Conservation (phyloP, 2,797 vertebrate species). For the Notamacropus eugenii region DNA sequence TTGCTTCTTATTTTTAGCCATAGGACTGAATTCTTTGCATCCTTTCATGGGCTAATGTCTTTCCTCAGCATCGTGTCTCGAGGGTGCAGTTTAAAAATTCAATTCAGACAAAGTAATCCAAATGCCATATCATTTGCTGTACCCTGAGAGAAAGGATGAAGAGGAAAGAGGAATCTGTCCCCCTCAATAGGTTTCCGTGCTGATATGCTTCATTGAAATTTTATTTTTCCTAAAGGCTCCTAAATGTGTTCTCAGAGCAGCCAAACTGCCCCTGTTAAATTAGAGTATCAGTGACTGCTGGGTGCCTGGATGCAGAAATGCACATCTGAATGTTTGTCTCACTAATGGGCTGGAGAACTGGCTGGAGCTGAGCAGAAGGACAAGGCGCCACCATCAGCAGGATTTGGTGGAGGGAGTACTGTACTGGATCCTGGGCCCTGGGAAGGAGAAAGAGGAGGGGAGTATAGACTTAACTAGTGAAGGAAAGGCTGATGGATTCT, state of each 20-base stretch:
- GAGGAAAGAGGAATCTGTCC: neutral
- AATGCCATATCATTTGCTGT: accelerated
- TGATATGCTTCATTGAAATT: neutral
- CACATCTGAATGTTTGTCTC: slow-evolving; percentile 58
- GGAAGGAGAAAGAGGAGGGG: neutral
- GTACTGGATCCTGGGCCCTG: neutral
- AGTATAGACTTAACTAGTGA: neutral
- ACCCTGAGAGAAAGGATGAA: neutral
- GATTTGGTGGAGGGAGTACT: slow-evolving; percentile 3
- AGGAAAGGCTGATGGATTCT: neutral
- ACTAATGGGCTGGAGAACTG: slow-evolving; percentile 55
- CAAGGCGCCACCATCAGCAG: neutral
- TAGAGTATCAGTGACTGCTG: neutral
- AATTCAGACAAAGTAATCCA: slow-evolving; percentile 14
- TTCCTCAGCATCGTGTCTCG: neutral
- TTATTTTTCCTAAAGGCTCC: slow-evolving; percentile 12
- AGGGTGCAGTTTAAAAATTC: slow-evolving; percentile 73
- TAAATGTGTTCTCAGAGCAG: neutral
- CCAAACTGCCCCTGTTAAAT: accelerated
- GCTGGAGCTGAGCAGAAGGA: neutral
- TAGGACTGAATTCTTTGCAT: accelerated
- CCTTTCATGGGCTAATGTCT: neutral
- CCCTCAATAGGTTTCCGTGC: slow-evolving; percentile 1
- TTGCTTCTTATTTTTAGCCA: neutral
- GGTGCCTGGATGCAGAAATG: slow-evolving; percentile 41